Base-by-base conservation (phyloP, 2,888 invertebrate species). In the Leucophenga montana region DNA sequence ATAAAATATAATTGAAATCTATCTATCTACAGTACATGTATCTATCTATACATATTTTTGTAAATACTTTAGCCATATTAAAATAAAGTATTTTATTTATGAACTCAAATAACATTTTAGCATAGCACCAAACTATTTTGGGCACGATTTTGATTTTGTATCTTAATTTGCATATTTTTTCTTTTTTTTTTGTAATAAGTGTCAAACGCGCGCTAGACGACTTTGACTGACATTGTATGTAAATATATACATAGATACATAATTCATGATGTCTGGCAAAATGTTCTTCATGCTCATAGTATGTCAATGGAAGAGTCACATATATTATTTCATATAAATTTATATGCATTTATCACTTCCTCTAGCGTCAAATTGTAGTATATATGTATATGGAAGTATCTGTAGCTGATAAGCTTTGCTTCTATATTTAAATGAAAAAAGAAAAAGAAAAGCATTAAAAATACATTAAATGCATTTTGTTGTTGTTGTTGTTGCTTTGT, bases 391-490 rank as follows among this genome's bases (percentile, higher is more conserved):
- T 39, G 39, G 39, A 3, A 39, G 39, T 39, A 39, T 11, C 39
- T 39, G 11, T 11, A 39, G 39, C 11, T 39, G 39, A 39, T 39
- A 39, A 39, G 39, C 39, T 8, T 39, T 39, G 39, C 39, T 18
- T 11, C 33, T 18, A 33, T 61, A 22, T 61, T 39, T 9, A 20
- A 14, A 22, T 31, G 27, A 14, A 27, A 14, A 27, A 14, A 11
- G 6, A 6, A 31, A 18, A 8, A 16, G 18, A 31, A 67, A 20
- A 14, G 33, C 67, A 67, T 67, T 67, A 67, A 59, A 67, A 59
- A 59, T 57, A 46, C 67, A 67, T 59, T 67, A 48, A 67, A 67
- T 67, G 67, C 57, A 67, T 22, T 61, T 61, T 6, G 16, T 39
- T 61, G 13, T 27, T 20, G 31, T 56, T 56, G 56, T 16, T 39